Evolutionary conservation across 1,140 invertebrate genomes (phyloP).

Genomic region (Trichonephila inaurata): DNA sequence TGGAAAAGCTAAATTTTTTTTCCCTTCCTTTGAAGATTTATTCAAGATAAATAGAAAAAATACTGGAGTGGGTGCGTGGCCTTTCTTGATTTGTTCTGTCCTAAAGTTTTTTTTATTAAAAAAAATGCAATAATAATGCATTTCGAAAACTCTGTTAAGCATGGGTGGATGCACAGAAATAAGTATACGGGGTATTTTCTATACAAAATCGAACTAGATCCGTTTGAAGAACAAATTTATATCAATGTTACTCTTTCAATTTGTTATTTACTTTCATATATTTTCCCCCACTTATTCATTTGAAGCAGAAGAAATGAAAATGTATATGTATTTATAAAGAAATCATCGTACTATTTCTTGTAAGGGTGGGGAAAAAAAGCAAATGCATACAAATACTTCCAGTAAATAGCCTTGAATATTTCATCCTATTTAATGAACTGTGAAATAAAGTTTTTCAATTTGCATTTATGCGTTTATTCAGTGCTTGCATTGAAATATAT

Average conservation of each 20-base stretch:
- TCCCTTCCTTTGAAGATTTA: background rate
- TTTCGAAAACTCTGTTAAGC: background rate
- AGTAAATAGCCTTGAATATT: slow-evolving; percentile 13
- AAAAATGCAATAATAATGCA: background rate
- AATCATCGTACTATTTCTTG: background rate
- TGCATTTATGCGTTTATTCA: slow-evolving; percentile 1
- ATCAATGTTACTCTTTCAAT: slow-evolving; percentile 34
- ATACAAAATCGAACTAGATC: background rate
- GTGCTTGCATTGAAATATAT: background rate
- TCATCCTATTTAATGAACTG: slow-evolving; percentile 6
- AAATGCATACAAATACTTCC: background rate
- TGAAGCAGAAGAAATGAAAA: background rate
- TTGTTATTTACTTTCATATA: slow-evolving; percentile 1
- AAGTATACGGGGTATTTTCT: slow-evolving; percentile 28
- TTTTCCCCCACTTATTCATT: background rate
- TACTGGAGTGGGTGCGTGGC: background rate
- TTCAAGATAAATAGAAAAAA: background rate
- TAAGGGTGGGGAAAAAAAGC: background rate
- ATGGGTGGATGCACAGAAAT: slow-evolving; percentile 30
- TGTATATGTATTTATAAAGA: background rate
- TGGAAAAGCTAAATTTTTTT: background rate
- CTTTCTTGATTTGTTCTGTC: background rate
- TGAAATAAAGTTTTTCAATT: slow-evolving; percentile 28
- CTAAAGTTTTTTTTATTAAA: background rate
- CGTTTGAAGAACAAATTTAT: background rate